Evolutionary conservation across 1,140 invertebrate genomes (phyloP).

Genomic region (Sinonovacula constricta): DNA sequence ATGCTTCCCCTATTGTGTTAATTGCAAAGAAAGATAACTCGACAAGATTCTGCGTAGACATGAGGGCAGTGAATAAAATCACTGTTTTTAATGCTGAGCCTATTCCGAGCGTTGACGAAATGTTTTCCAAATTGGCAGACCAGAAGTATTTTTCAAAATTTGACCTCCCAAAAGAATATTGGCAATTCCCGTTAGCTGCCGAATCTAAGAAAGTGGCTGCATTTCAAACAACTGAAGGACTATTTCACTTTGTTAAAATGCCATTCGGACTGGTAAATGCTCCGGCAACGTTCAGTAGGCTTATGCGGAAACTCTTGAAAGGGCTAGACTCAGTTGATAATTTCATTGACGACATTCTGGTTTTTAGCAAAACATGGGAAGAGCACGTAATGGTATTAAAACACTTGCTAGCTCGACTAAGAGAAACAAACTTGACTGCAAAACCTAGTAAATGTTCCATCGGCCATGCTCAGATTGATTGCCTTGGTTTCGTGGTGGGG

Average conservation of each 20-base stretch:
- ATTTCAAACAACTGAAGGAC: constrained; percentile 48
- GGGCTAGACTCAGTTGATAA: not conserved
- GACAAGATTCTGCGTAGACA: constrained; percentile 66
- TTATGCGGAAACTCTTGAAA: constrained; percentile 17
- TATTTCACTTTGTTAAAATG: constrained; percentile 57
- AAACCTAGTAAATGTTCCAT: constrained; percentile 44
- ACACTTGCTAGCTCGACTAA: constrained; percentile 25
- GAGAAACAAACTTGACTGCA: constrained; percentile 36
- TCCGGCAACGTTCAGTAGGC: constrained; percentile 4
- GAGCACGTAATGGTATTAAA: constrained; percentile 1
- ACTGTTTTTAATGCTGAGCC: constrained; percentile 57
- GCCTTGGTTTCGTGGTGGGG: constrained; percentile 39
- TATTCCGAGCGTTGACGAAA: constrained; percentile 64
- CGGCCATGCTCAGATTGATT: constrained; percentile 56
- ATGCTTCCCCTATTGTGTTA: constrained; percentile 49
- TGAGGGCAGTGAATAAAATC: constrained; percentile 61
- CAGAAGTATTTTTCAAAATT: constrained; percentile 52
- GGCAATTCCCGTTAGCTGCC: constrained; percentile 75
- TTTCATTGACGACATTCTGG: constrained; percentile 38
- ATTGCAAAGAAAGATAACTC: constrained; percentile 60
- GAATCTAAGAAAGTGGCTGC: constrained; percentile 74
- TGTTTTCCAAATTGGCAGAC: constrained; percentile 52
- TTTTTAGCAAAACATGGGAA: constrained; percentile 8
- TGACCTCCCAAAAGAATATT: constrained; percentile 64
- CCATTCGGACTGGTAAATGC: constrained; percentile 41